Conservation (phyloP, 2,113 vertebrate genomes). For the Zonotrichia leucophrys region DNA sequence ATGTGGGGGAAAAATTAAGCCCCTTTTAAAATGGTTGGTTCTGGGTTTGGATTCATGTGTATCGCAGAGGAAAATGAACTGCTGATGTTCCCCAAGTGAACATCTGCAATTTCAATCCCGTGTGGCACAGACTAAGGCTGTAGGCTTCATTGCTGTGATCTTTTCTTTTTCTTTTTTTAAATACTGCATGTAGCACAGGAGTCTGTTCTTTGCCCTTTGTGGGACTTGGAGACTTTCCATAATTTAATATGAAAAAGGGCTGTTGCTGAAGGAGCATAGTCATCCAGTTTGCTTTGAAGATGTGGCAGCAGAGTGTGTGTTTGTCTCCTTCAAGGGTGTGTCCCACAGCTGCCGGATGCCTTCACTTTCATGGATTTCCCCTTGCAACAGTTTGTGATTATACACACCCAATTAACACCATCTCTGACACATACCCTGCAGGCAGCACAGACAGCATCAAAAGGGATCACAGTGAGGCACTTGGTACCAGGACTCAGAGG, state of each 20-base stretch:
- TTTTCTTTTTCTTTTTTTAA: slow-evolving; percentile 4
- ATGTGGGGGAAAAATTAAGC: neutral
- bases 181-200: neutral
- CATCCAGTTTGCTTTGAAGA: slow-evolving; percentile 61
- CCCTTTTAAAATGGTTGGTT: neutral
- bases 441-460: neutral
- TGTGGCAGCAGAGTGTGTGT: neutral
- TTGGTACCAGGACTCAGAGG: neutral
- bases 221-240: slow-evolving; percentile 56
- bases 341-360: slow-evolving; percentile 44
- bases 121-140: neutral
- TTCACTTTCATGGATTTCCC: slow-evolving; percentile 38
- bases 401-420: neutral
- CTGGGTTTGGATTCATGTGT: neutral
- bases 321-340: slow-evolving; percentile 43
- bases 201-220: slow-evolving; percentile 26
- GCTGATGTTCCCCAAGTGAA: slow-evolving; percentile 26
- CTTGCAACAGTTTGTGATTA: neutral
- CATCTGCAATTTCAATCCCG: slow-evolving; percentile 20
- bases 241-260: slow-evolving; percentile 63
- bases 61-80: neutral
- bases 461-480: neutral
- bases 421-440: neutral
- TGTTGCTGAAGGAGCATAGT: neutral
- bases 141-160: neutral